Evolutionary conservation across 1,140 invertebrate species (phyloP).

Genomic region (Listronotus bonariensis): DNA sequence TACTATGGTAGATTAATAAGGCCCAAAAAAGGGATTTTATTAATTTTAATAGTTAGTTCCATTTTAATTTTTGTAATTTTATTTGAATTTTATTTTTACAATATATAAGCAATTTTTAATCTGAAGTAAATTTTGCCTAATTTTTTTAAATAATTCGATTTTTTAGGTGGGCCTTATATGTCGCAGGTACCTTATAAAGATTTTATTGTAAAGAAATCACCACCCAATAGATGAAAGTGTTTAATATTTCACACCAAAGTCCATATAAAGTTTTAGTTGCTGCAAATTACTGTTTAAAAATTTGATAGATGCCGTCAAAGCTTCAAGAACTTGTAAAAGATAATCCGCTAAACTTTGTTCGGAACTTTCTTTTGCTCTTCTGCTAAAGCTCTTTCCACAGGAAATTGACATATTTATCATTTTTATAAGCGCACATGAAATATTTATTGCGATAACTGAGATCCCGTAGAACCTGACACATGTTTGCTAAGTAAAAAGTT

Average conservation of each 20-base stretch:
- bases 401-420: slow-evolving; percentile 39
- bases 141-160: too few relatives aligned
- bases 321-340: slow-evolving; percentile 27
- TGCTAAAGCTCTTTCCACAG: slow-evolving; percentile 6
- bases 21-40: too few relatives aligned
- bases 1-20: too few relatives aligned
- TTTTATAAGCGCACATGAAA: slow-evolving; percentile 35
- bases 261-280: slow-evolving; percentile 18
- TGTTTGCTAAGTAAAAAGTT: slow-evolving; percentile 32
- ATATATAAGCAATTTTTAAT: too few relatives aligned
- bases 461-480: slow-evolving; percentile 27
- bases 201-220: too few relatives aligned
- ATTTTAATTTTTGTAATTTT: too few relatives aligned
- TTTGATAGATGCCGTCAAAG: slow-evolving; percentile 28
- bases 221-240: neutral
- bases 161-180: too few relatives aligned
- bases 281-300: slow-evolving; percentile 22
- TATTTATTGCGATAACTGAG: slow-evolving; percentile 37
- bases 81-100: too few relatives aligned
- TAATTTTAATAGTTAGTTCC: too few relatives aligned
- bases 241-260: slow-evolving; percentile 8
- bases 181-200: too few relatives aligned
- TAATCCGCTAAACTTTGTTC: slow-evolving; percentile 29
- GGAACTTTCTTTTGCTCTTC: slow-evolving; percentile 23
- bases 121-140: too few relatives aligned